Conservation (phyloP, 2,888 invertebrate genomes). For the Lamellibrachia satsuma region DNA sequence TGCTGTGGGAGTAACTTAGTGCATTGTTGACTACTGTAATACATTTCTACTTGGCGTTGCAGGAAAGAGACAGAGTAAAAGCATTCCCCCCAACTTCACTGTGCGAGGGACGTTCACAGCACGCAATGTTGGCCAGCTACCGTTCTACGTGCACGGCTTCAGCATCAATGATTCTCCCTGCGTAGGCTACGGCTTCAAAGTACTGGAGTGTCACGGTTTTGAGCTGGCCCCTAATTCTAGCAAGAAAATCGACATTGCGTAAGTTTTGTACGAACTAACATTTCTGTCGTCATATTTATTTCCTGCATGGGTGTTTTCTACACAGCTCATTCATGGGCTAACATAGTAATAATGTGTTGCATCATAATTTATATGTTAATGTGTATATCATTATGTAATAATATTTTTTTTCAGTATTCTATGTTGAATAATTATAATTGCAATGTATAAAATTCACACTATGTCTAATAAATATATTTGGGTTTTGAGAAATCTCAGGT, state of each 20-base stretch:
- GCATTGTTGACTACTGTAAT: not conserved
- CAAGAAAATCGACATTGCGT: slow-evolving; percentile 79
- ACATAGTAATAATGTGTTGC: too few relatives aligned
- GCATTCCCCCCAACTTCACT: slow-evolving; percentile 73
- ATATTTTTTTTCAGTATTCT: not conserved
- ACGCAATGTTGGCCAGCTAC: slow-evolving; percentile 88
- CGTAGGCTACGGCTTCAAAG: slow-evolving; percentile 73
- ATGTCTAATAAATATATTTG: not conserved
- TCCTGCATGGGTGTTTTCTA: too few relatives aligned
- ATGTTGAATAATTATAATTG: not conserved
- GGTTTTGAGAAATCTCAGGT: not conserved
- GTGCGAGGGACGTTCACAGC: slow-evolving; percentile 84
- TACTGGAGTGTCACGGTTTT: slow-evolving; percentile 54
- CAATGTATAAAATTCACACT: too few relatives aligned
- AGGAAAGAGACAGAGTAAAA: slow-evolving; percentile 56
- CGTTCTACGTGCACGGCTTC: slow-evolving; percentile 79
- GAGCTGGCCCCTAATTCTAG: slow-evolving; percentile 54
- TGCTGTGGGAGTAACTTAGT: not conserved
- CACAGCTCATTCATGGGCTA: too few relatives aligned
- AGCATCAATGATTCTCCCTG: slow-evolving; percentile 76
- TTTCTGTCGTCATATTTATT: not conserved
- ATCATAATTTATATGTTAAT: not conserved
- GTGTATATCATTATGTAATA: not conserved
- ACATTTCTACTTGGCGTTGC: slow-evolving; percentile 39
- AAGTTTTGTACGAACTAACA: slow-evolving; percentile 50